Evolutionary conservation across 2,888 invertebrate species (phyloP).

Genomic region (Drosophila stalkeri): DNA sequence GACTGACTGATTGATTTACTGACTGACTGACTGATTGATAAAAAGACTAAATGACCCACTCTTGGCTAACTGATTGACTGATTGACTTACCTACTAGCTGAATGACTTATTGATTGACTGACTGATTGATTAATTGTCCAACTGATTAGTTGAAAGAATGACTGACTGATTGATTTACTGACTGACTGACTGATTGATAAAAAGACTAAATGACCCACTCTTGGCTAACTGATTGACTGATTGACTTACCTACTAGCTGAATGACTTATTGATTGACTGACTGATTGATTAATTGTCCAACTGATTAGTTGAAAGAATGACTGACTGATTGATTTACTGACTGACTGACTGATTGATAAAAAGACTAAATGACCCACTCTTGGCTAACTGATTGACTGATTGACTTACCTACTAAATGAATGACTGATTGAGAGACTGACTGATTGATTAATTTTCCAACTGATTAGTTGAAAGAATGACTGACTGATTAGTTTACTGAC

Average conservation of each 20-base stretch:
- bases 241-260: neutral
- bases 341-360: neutral
- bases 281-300: neutral
- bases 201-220: too few species aligned
- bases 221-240: too few species aligned
- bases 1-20: neutral
- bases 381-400: too few species aligned
- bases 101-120: neutral
- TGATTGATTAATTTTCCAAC: neutral
- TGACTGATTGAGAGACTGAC: neutral
- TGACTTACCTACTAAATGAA: neutral
- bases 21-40: neutral
- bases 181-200: neutral
- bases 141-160: too few species aligned
- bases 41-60: too few species aligned
- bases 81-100: too few species aligned
- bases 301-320: too few species aligned
- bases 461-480: neutral
- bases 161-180: neutral
- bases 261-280: neutral
- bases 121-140: too few species aligned
- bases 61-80: too few species aligned
- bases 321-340: neutral
- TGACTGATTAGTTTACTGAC: neutral
- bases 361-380: too few species aligned